Percentiles rank a stretch among this genome's conserved stretches.
Evolutionary conservation across 1,140 invertebrate species (phyloP).

Genomic region (Euglossa dilemma): DNA sequence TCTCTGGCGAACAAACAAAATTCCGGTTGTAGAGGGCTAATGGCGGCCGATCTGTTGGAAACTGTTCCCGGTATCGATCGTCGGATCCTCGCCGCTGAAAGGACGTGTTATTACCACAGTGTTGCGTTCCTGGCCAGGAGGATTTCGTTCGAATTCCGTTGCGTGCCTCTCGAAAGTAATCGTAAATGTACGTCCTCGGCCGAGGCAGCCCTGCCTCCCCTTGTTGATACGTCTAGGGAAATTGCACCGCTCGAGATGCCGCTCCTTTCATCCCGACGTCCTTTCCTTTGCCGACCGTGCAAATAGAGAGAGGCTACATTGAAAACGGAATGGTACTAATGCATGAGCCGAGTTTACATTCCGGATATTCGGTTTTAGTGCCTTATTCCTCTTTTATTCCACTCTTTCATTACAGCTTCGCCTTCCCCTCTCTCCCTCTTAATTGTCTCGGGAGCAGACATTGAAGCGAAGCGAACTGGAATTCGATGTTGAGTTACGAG

Average conservation of each 20-base stretch:
- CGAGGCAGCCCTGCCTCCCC: slow-evolving; percentile 3
- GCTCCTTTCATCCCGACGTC: slow-evolving; percentile 9
- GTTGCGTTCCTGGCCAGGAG: not conserved
- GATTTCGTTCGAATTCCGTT: slow-evolving; percentile 35
- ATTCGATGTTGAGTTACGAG: no score
- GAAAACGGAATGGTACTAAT: not conserved
- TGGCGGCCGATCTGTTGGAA: not conserved
- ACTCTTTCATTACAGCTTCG: no score
- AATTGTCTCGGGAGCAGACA: not conserved
- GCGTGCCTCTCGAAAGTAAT: slow-evolving; percentile 27
- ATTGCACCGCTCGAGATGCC: slow-evolving; percentile 2
- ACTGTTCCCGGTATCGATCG: slow-evolving; percentile 1
- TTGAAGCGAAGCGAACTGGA: not conserved
- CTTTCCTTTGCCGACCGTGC: not conserved
- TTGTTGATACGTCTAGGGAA: slow-evolving; percentile 19
- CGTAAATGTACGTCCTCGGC: slow-evolving; percentile 6
- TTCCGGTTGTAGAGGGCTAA: not conserved
- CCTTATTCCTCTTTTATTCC: not conserved
- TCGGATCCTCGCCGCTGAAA: not conserved
- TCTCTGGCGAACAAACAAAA: no score
- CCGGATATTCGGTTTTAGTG: not conserved
- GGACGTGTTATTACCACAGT: slow-evolving; percentile 22
- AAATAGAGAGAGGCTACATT: slow-evolving; percentile 18
- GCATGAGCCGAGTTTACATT: not conserved
- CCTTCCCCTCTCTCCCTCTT: not conserved